phyloP scores from a whole-genome alignment of 2,888 invertebrate species.

The Poecilus cupreus region DNA sequence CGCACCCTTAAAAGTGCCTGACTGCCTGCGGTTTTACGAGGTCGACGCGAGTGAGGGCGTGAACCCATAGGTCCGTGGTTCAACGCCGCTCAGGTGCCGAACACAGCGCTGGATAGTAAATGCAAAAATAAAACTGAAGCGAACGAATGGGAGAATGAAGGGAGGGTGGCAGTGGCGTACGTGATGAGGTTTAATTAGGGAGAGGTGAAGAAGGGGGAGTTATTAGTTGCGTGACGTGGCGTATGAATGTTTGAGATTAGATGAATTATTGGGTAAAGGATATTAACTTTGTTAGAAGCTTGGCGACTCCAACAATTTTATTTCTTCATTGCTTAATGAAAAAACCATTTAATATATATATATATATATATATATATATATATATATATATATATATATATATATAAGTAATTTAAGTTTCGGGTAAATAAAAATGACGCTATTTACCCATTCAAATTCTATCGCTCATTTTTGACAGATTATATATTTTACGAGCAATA shows the following conservation, averaged over 20 bases:
- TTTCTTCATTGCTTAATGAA: too few relatives aligned
- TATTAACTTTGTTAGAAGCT: too few relatives aligned
- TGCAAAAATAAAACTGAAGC: slow-evolving; percentile 38
- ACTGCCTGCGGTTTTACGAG: slow-evolving; percentile 10
- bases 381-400: too few relatives aligned
- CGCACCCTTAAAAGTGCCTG: slow-evolving; percentile 38
- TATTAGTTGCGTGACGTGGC: background rate
- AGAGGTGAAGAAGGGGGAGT: background rate
- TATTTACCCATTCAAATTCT: too few relatives aligned
- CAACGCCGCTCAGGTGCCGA: background rate
- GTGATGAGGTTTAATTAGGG: background rate
- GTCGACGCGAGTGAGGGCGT: background rate
- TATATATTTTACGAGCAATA: too few relatives aligned
- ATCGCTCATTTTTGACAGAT: too few relatives aligned
- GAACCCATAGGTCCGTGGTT: background rate
- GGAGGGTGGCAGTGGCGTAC: background rate
- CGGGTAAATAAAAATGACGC: too few relatives aligned
- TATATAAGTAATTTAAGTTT: too few relatives aligned
- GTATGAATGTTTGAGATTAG: background rate
- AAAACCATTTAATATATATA: too few relatives aligned
- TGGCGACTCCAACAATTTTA: too few relatives aligned
- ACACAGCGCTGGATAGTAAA: slow-evolving; percentile 8
- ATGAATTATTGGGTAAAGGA: background rate
- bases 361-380: too few relatives aligned
- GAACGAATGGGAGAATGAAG: background rate